Conservation (phyloP, 2,888 invertebrate genomes). For the Hartigia nigra region DNA sequence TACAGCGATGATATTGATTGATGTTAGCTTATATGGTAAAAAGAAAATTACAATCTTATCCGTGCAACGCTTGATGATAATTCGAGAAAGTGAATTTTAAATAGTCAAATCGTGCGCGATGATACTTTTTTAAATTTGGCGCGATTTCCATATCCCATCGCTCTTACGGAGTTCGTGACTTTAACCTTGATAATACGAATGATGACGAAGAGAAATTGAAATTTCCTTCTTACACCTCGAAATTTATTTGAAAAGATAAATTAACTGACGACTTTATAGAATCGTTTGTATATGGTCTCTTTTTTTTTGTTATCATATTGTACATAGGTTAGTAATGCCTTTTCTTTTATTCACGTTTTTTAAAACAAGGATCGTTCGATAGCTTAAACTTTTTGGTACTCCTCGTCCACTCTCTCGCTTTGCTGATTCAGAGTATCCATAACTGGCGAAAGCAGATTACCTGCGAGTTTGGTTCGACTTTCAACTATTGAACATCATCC, state of each 20-base stretch:
- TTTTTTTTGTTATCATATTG: not conserved
- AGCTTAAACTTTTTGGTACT: not conserved
- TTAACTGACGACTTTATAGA: not conserved
- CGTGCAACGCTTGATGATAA: not conserved
- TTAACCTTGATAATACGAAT: not conserved
- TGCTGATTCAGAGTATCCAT: not conserved
- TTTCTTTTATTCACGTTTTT: not conserved
- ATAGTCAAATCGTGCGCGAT: not conserved
- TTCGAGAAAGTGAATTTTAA: not conserved
- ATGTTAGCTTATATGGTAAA: not conserved
- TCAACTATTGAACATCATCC: not conserved
- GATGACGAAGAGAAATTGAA: not conserved
- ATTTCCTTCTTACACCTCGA: not conserved
- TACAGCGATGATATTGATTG: not conserved
- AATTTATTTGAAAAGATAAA: not conserved
- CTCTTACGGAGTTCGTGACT: not conserved
- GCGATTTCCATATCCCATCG: no score
- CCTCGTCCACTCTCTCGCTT: not conserved
- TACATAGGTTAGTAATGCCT: not conserved
- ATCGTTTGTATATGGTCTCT: not conserved
- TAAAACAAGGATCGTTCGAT: not conserved
- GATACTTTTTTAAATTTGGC: not conserved
- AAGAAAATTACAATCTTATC: not conserved
- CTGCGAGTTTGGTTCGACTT: not conserved
- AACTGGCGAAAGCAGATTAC: not conserved